These are phyloP conservation scores for Diploscapter pachys DNA, from an alignment of 1,140 invertebrate species.

Conservation along the genomic window DNA sequence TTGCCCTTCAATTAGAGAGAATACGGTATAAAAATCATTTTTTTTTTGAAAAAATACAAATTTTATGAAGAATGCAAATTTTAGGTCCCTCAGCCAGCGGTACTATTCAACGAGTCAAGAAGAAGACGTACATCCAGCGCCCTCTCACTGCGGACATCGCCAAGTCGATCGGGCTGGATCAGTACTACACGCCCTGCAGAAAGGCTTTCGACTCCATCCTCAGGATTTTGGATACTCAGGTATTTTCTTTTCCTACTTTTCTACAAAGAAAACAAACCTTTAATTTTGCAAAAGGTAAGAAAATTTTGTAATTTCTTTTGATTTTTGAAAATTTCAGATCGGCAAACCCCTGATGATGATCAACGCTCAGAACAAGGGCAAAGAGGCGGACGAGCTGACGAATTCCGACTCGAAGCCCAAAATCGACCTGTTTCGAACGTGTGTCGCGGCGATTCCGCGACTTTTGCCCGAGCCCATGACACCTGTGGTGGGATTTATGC, in stretches of 20 bases:
- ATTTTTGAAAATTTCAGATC: constrained; percentile 63
- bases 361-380: constrained; percentile 88
- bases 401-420: constrained; percentile 83
- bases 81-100: constrained; percentile 51
- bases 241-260: not conserved
- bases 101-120: constrained; percentile 81
- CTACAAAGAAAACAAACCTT: not conserved
- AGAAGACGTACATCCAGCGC: constrained; percentile 88
- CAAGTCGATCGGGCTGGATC: constrained; percentile 87
- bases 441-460: constrained; percentile 93
- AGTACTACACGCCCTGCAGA: constrained; percentile 89
- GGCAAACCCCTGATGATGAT: constrained; percentile 87
- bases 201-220: constrained; percentile 93
- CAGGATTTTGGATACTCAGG: constrained; percentile 84
- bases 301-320: not conserved
- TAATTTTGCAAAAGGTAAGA: too few species aligned
- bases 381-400: constrained; percentile 80
- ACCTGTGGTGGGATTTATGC: constrained; percentile 57
- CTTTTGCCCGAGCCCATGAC: constrained; percentile 95
- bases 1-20: too few species aligned
- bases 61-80: not conserved
- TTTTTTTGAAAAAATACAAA: too few species aligned
- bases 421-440: constrained; percentile 94
- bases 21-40: too few species aligned
- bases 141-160: constrained; percentile 92